Base-by-base conservation (phyloP, 1,140 invertebrate genomes). In the Euwallacea similis region DNA sequence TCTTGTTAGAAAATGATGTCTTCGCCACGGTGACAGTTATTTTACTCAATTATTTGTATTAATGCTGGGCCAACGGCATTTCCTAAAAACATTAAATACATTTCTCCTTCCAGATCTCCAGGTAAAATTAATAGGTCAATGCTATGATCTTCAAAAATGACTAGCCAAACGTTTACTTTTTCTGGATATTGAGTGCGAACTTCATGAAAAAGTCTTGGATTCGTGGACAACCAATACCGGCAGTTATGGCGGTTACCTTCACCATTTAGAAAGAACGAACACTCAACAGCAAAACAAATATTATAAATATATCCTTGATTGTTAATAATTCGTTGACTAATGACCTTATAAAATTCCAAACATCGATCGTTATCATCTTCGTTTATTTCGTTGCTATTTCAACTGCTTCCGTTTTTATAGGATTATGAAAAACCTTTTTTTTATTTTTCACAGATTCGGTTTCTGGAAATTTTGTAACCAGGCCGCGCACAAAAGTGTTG, bases 171-270 rank as follows among this genome's bases (percentile, higher is more conserved):
- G 7, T 56, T 11, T 56, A 56, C 2, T 56, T 56, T n/a, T 56
- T 8, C 54, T 11, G 6, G 54, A 16, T 16, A 7, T 13, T 16
- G 54, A 7, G 7, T 56, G 6, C 7, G 6, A 13, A 13, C 54
- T 56, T 56, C 7, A 56, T 7, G 16, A 56, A 56, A 56, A 16
- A 16, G 54, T 56, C 16, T 8, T 56, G 54, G 10, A 43, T 62
- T 62, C 2, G 43, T 44, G 46, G 46, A 50, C 2, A 6, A 50
- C 6, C 46, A 50, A 50, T 6, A 50, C 1, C 46, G 13, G 42
- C 42, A 43, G 7, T 62, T 15, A 44, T 44, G 6, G 2, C 8
- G 7, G 54, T 4, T 56, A 56, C 2, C 54, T 13, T 56, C 54
- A 8, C 54, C 7, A 56, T 56, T 56, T 56, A 56, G 15, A 7